These are phyloP conservation scores for Lithosia quadra DNA, from an alignment of 2,888 invertebrate species.

Conservation along the genomic window DNA sequence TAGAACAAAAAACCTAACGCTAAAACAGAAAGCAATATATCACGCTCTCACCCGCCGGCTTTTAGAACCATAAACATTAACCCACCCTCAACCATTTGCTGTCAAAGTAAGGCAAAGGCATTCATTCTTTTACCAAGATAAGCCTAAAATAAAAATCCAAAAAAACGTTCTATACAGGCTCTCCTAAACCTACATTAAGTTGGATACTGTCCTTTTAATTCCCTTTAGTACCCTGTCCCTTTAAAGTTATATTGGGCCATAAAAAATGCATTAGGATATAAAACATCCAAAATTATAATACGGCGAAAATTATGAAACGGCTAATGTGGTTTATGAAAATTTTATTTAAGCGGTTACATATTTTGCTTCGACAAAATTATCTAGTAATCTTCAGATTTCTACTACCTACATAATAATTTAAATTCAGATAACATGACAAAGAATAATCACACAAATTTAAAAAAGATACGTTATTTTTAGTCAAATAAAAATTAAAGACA, in stretches of 20 bases:
- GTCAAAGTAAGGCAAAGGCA: constrained; percentile 14
- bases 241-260: not conserved
- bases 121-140: constrained; percentile 17
- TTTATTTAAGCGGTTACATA: not conserved
- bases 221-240: not conserved
- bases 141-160: constrained; percentile 15
- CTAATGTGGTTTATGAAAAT: not conserved
- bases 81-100: constrained; percentile 15
- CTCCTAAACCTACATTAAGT: constrained; percentile 1
- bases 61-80: constrained; percentile 11
- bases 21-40: constrained; percentile 7
- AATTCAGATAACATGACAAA: no score
- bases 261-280: not conserved
- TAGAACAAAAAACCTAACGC: constrained; percentile 10
- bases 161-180: not conserved
- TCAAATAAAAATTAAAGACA: no score
- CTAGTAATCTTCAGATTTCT: no score
- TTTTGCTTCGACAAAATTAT: not conserved
- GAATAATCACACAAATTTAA: no score
- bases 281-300: not conserved
- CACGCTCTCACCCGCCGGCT: constrained; percentile 4
- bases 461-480: no score
- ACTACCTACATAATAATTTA: no score
- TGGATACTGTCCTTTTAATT: not conserved
- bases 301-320: not conserved